A percentile compares a stretch with the other conserved stretches of the same genome.
phyloP scores from a whole-genome alignment of 2,797 vertebrate species.

The Paratrypauchen microcephalus region DNA sequence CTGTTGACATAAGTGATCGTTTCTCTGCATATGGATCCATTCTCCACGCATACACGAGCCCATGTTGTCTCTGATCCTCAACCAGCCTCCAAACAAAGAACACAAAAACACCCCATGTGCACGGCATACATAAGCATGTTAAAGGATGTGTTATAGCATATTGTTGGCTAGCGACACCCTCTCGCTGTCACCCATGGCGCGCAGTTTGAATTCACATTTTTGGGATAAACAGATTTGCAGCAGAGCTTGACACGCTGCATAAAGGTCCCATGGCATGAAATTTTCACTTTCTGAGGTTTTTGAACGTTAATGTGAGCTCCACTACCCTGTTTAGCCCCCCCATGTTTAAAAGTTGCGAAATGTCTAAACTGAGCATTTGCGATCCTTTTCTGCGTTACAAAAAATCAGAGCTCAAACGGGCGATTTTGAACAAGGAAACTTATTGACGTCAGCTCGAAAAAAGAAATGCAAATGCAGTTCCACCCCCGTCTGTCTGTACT shows the following conservation, averaged over 20 bases:
- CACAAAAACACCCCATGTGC: slow-evolving; percentile 1
- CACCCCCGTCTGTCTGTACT: no score
- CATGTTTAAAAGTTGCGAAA: no score
- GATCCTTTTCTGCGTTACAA: no score
- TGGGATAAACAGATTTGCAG: not conserved
- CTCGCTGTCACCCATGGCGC: not conserved
- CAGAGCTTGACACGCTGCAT: not conserved
- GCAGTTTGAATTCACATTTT: not conserved
- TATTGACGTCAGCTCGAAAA: no score
- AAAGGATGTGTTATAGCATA: not conserved
- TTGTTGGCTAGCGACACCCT: not conserved
- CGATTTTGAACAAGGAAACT: no score
- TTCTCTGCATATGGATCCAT: slow-evolving; percentile 2
- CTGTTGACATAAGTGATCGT: slow-evolving; percentile 8
- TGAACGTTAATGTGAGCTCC: no score
- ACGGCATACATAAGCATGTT: not conserved
- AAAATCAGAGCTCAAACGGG: no score
- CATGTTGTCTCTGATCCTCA: slow-evolving; percentile 6
- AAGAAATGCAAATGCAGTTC: no score
- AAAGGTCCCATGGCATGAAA: no score
- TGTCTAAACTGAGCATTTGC: no score
- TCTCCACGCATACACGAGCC: slow-evolving; percentile 9
- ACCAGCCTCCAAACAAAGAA: slow-evolving; percentile 16
- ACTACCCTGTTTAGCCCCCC: no score
- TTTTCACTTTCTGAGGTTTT: no score